phyloP scores from a whole-genome alignment of 2,797 vertebrate species.

The Chelonia mydas region DNA sequence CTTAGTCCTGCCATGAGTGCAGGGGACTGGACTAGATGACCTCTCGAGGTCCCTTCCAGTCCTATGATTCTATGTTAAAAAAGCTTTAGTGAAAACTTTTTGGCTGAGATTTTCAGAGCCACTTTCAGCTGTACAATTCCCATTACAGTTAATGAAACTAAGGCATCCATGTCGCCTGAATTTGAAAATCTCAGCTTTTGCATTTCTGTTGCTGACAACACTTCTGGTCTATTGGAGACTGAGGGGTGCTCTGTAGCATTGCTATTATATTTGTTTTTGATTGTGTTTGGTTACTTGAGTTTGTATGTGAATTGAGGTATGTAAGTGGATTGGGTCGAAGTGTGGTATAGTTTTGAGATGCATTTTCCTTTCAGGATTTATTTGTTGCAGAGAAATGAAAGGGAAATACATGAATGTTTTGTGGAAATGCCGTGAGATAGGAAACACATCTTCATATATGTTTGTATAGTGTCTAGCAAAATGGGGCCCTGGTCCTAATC shows the following conservation, averaged over 20 bases:
- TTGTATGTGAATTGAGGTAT: neutral
- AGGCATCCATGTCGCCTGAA: neutral
- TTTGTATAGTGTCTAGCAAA: neutral
- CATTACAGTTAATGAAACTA: neutral
- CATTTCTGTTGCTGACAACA: neutral
- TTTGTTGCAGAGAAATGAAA: neutral
- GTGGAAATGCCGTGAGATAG: neutral
- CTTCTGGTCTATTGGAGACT: neutral
- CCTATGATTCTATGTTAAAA: neutral
- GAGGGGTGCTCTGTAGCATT: neutral
- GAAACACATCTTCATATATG: neutral
- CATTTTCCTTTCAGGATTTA: neutral
- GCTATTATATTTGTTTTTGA: neutral
- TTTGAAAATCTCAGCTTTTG: neutral
- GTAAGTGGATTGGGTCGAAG: neutral
- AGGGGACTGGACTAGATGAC: too few species aligned
- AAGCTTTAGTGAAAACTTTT: neutral
- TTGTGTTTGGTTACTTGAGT: neutral
- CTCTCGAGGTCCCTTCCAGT: too few species aligned
- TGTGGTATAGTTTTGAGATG: neutral
- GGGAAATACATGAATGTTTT: neutral
- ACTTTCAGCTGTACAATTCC: neutral
- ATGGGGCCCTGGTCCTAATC: neutral
- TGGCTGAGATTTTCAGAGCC: neutral
- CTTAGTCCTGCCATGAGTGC: too few species aligned